These are phyloP conservation scores for Boleophthalmus pectinirostris DNA, from an alignment of 2,113 vertebrate genomes.

Conservation along the genomic window DNA sequence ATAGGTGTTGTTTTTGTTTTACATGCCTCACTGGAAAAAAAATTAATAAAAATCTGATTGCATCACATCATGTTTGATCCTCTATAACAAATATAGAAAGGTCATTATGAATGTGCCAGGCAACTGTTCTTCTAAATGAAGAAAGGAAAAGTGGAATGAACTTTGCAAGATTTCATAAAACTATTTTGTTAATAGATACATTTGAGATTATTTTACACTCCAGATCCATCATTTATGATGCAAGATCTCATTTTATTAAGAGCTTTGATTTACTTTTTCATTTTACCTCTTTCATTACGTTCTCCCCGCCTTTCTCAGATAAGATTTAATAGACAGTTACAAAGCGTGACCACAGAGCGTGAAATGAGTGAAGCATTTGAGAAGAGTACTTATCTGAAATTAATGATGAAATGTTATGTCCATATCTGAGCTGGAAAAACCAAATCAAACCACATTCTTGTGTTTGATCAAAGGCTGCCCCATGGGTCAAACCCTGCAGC, in stretches of 20 bases:
- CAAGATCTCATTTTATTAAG: constrained; percentile 1
- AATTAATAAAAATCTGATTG: no score
- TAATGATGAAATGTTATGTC: constrained; percentile 39
- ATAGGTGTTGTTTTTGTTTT: no score
- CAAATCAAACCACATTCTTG: constrained; percentile 17
- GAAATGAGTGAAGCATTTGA: constrained; percentile 34
- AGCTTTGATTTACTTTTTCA: constrained; percentile 7
- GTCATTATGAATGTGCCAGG: no score
- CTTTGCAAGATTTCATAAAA: background rate
- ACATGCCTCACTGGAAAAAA: no score
- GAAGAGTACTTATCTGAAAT: constrained; percentile 36
- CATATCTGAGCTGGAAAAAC: constrained; percentile 31
- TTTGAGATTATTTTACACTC: background rate
- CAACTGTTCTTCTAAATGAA: background rate
- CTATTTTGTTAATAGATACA: background rate
- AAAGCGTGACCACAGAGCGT: constrained; percentile 22
- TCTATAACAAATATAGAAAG: no score
- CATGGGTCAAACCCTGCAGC: constrained; percentile 19
- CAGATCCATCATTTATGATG: background rate
- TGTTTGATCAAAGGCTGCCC: constrained; percentile 23
- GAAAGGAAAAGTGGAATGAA: background rate
- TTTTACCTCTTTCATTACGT: constrained; percentile 27
- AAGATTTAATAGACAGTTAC: constrained; percentile 36
- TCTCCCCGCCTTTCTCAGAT: constrained; percentile 32
- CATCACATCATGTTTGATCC: no score